Evolutionary conservation across 2,888 invertebrate species (phyloP).

Genomic region (Ornithoptera priamus): DNA sequence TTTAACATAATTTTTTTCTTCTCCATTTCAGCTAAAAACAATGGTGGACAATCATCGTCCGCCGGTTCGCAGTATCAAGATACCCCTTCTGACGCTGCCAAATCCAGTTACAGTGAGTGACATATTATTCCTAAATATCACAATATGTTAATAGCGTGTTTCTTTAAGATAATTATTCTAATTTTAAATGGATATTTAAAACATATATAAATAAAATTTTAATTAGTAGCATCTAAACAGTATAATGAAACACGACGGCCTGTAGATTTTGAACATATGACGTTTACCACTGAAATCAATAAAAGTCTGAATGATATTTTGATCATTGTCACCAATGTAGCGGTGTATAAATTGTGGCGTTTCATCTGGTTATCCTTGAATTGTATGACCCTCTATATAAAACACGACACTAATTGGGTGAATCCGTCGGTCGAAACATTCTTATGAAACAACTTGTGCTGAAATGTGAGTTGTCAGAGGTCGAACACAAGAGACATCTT

Average conservation of each 20-base stretch:
- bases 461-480: neutral
- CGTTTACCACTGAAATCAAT: conserved; percentile 1
- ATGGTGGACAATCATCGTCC: conserved; percentile 48
- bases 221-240: too few relatives aligned
- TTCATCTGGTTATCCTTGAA: conserved; percentile 8
- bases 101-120: conserved; percentile 64
- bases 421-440: neutral
- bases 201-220: too few relatives aligned
- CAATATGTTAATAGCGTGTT: neutral
- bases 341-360: conserved; percentile 6
- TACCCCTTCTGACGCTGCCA: conserved; percentile 48
- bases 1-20: conserved; percentile 3
- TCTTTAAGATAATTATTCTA: neutral
- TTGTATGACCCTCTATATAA: conserved; percentile 9
- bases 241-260: too few relatives aligned
- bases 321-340: neutral
- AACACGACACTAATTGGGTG: conserved; percentile 14
- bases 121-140: neutral
- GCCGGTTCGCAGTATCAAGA: conserved; percentile 41
- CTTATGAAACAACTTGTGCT: conserved; percentile 8
- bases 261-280: neutral
- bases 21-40: conserved; percentile 59
- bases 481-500: neutral
- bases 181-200: too few relatives aligned
- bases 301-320: neutral